Evolutionary conservation across 1,140 invertebrate genomes (phyloP).

Genomic region (Drosophila gunungcola): DNA sequence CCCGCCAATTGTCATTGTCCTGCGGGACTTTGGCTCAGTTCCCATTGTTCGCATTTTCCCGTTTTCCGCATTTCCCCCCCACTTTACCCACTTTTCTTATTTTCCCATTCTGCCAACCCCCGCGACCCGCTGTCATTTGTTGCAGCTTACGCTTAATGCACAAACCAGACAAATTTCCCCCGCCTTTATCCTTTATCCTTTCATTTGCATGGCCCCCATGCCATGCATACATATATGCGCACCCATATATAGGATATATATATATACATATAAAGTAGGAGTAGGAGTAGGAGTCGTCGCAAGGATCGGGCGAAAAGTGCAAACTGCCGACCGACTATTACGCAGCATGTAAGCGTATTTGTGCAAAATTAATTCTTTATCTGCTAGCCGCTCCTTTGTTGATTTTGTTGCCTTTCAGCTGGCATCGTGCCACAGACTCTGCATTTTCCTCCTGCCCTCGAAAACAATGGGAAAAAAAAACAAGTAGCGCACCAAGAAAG

Average conservation of each 20-base stretch:
- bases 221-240: not conserved
- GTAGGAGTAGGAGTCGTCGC: slow-evolving; percentile 19
- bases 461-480: slow-evolving; percentile 61
- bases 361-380: slow-evolving; percentile 66
- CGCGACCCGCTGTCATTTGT: slow-evolving; percentile 53
- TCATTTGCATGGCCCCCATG: slow-evolving; percentile 17
- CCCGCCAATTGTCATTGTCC: slow-evolving; percentile 41
- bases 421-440: slow-evolving; percentile 22
- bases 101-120: not conserved
- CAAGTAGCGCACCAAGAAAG: slow-evolving; percentile 36
- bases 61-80: slow-evolving; percentile 1
- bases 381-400: slow-evolving; percentile 36
- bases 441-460: slow-evolving; percentile 5
- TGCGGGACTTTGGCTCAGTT: slow-evolving; percentile 44
- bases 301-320: slow-evolving; percentile 32
- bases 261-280: slow-evolving; percentile 14
- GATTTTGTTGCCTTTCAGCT: slow-evolving; percentile 35
- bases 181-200: slow-evolving; percentile 1
- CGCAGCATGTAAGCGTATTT: slow-evolving; percentile 76
- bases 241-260: slow-evolving; percentile 1
- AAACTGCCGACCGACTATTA: slow-evolving; percentile 54
- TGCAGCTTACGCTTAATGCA: slow-evolving; percentile 71
- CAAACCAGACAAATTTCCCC: slow-evolving; percentile 45
- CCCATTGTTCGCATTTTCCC: slow-evolving; percentile 30
- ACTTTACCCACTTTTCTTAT: not conserved